These are phyloP conservation scores for Dasyornis broadbenti DNA, from an alignment of 2,113 vertebrate genomes.

Conservation along the genomic window DNA sequence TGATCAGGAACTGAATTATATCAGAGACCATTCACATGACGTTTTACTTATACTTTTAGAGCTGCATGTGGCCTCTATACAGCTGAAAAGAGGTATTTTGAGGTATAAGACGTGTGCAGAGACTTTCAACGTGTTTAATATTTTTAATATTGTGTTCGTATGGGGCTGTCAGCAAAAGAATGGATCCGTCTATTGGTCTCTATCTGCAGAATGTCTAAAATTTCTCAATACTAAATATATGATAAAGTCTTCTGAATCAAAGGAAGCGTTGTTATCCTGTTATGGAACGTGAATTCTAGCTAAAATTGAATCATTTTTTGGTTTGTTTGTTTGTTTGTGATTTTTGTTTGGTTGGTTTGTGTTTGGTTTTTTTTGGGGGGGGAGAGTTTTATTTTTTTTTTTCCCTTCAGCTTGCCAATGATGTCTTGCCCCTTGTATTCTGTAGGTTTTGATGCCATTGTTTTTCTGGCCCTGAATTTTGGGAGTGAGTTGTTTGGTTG, in stretches of 20 bases:
- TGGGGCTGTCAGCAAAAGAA: not conserved
- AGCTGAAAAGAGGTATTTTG: not conserved
- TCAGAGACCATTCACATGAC: not conserved
- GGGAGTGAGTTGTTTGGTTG: not conserved
- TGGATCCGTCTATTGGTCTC: not conserved
- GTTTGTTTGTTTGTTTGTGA: no score
- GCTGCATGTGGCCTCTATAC: not conserved
- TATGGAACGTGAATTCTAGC: not conserved
- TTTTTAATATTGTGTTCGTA: not conserved
- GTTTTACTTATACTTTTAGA: not conserved
- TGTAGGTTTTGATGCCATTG: not conserved
- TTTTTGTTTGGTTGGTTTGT: no score
- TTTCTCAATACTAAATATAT: not conserved
- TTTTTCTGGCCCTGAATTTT: not conserved
- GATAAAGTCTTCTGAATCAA: not conserved
- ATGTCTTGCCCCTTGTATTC: not conserved
- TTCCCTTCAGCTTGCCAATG: not conserved
- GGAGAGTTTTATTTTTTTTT: not conserved
- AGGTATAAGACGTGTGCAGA: not conserved
- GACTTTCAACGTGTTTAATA: not conserved
- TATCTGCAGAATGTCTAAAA: not conserved
- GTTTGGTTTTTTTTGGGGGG: no score
- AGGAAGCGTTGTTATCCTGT: not conserved
- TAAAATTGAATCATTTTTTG: not conserved
- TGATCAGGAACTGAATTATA: not conserved